A percentile compares a stretch with the other conserved stretches of the same genome.
Conservation (phyloP, 2,797 vertebrate species). For the Microctenopoma steveboyesi region DNA sequence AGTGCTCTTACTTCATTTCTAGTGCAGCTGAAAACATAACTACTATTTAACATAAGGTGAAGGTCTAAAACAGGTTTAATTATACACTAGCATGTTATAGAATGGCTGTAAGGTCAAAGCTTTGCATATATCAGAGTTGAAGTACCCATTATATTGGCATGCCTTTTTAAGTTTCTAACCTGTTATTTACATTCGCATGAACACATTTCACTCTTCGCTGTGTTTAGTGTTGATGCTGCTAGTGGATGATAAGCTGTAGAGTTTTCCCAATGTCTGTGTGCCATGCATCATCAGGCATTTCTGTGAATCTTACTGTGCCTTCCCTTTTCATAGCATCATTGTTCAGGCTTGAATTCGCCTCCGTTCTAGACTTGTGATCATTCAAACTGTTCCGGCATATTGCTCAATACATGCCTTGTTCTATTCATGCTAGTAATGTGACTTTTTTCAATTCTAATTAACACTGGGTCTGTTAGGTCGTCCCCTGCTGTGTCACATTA, state of each 20-base stretch:
- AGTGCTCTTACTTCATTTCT: background rate
- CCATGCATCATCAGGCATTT: constrained; percentile 37
- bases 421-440: constrained; percentile 69
- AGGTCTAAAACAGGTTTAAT: constrained; percentile 29
- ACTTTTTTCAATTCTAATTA: constrained; percentile 75
- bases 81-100: background rate
- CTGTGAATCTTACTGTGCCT: constrained; percentile 55
- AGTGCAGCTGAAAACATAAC: constrained; percentile 31
- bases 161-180: constrained; percentile 16
- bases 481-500: constrained; percentile 55
- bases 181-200: constrained; percentile 28
- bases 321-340: constrained; percentile 72
- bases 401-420: constrained; percentile 80
- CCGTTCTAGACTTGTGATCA: constrained; percentile 69
- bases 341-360: constrained; percentile 72
- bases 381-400: constrained; percentile 61
- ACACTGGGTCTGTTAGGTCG: constrained; percentile 63
- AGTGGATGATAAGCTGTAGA: constrained; percentile 10
- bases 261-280: constrained; percentile 7
- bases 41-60: constrained; percentile 24
- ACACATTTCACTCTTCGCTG: constrained; percentile 26
- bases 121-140: constrained; percentile 25
- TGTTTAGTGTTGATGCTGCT: constrained; percentile 11
- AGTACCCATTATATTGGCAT: constrained; percentile 26
- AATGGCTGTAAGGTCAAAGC: constrained; percentile 8